phyloP scores from a whole-genome alignment of 2,113 vertebrate species.

The Tonatia bakeri region DNA sequence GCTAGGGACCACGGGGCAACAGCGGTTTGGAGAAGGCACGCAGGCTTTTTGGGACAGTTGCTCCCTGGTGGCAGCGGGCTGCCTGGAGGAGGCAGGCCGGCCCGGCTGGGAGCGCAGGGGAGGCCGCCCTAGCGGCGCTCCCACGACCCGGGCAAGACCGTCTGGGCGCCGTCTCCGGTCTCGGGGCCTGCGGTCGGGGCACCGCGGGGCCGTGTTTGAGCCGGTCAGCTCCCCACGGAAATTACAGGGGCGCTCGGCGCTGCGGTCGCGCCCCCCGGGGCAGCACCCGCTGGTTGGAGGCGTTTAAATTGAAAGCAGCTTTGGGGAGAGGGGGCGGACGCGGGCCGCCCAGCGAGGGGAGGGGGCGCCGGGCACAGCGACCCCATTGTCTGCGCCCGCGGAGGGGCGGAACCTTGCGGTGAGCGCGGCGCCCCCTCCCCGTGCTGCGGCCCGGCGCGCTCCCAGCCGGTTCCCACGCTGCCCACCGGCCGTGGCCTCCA shows the following conservation, averaged over 20 bases:
- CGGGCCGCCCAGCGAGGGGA: slow-evolving; percentile 28
- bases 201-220: slow-evolving; percentile 74
- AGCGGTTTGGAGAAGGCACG: background rate
- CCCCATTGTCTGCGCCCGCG: slow-evolving; percentile 64
- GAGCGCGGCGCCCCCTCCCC: slow-evolving; percentile 52
- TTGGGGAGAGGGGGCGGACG: slow-evolving; percentile 64
- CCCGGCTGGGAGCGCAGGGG: background rate
- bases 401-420: slow-evolving; percentile 55
- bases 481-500: background rate
- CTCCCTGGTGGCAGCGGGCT: background rate
- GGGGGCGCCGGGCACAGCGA: slow-evolving; percentile 67
- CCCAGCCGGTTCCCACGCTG: slow-evolving; percentile 49
- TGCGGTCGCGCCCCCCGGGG: slow-evolving; percentile 74
- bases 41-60: background rate
- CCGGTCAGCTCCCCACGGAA: slow-evolving; percentile 75
- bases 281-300: slow-evolving; percentile 75
- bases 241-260: slow-evolving; percentile 76
- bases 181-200: slow-evolving; percentile 73
- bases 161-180: slow-evolving; percentile 76
- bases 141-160: slow-evolving; percentile 70
- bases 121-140: slow-evolving; percentile 56
- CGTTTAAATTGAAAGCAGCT: slow-evolving; percentile 79
- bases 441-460: background rate
- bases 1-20: background rate
- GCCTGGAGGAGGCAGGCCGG: slow-evolving; percentile 55